Base-by-base conservation (phyloP, 2,888 invertebrate genomes). In the Drosophila algonquin region DNA sequence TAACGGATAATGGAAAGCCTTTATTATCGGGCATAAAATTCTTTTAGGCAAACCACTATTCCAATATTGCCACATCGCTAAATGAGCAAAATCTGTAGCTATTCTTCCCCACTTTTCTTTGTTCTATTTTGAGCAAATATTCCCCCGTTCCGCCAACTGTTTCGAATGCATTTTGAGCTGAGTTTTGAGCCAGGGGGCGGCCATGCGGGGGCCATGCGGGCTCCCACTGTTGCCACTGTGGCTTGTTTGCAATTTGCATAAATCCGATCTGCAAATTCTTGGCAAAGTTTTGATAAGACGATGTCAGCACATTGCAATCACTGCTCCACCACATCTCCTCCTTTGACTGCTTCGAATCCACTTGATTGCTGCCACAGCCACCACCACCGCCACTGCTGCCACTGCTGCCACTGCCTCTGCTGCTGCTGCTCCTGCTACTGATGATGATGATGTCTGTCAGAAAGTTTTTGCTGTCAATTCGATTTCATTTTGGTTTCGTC, bases 201-300 rank as follows among this genome's bases (percentile, higher is more conserved):
- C 24, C 24, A 24, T 5, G 21, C 3, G 21, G 21, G 0, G 12
- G 12, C 10, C 4, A 35, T 35, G 35, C 35, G 35, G 35, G 35
- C 35, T 35, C 45, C 8, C 71, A 54, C 53, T 54, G 53, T 61
- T 50, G 14, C 54, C 61, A 21, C 48, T 24, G 18, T 21, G 64
- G 46, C 63, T 46, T 63, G 73, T 63, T 62, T 73, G 55, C 68
- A 53, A 69, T 72, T 71, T 69, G 72, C 72, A 69, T 69, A 54
- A 61, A 72, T 72, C 72, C 32, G 14, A 52, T n/a, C 27, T 53
- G 72, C 47, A n/a, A 45, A 65, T 21, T 44, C 47, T 21, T 51
- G 35, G 50, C 46, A 71, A 51, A 69, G 40, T 54, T 69, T 72
- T 52, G 44, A 72, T 44, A 35, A 53, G 72, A 72, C 16, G n/a